Percentiles rank a stretch among this genome's conserved stretches.
Conservation (phyloP, 2,888 invertebrate genomes). For the Morpho helenor region DNA sequence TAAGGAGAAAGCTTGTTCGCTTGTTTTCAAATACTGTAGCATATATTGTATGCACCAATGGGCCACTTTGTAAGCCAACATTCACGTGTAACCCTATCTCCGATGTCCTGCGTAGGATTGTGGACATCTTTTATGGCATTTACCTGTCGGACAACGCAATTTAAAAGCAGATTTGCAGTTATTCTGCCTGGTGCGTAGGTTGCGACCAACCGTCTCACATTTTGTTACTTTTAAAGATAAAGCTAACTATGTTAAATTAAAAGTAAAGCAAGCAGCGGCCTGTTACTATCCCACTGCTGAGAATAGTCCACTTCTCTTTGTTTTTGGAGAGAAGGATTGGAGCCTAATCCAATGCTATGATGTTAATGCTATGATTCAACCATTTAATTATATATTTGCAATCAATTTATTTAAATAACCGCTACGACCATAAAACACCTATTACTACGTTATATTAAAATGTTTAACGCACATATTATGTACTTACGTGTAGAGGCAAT, state of each 20-base stretch:
- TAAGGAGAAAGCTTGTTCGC: slow-evolving; percentile 11
- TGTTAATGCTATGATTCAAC: too few species aligned
- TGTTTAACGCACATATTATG: slow-evolving; percentile 11
- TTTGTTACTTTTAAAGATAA: slow-evolving; percentile 10
- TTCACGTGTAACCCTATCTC: slow-evolving; percentile 20
- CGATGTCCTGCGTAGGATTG: slow-evolving; percentile 24
- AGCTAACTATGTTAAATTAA: not conserved
- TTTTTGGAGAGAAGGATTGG: too few species aligned
- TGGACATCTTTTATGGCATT: slow-evolving; percentile 23
- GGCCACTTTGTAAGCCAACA: slow-evolving; percentile 5
- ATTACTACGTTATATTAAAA: slow-evolving; percentile 7
- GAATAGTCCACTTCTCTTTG: too few species aligned
- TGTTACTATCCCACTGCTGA: too few species aligned
- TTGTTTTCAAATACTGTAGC: not conserved
- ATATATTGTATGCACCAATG: not conserved
- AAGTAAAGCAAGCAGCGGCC: too few species aligned
- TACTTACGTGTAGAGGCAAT: slow-evolving; percentile 15
- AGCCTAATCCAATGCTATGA: too few species aligned
- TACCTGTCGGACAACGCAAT: slow-evolving; percentile 26
- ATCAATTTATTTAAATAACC: not conserved
- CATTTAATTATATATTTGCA: too few species aligned
- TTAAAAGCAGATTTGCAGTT: slow-evolving; percentile 25
- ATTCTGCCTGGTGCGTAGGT: slow-evolving; percentile 14
- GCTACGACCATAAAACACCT: slow-evolving; percentile 3
- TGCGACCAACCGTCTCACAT: slow-evolving; percentile 5